Percentiles rank a stretch among this genome's conserved stretches.
phyloP scores from a whole-genome alignment of 2,797 vertebrate genomes.

The Ataeniobius toweri region DNA sequence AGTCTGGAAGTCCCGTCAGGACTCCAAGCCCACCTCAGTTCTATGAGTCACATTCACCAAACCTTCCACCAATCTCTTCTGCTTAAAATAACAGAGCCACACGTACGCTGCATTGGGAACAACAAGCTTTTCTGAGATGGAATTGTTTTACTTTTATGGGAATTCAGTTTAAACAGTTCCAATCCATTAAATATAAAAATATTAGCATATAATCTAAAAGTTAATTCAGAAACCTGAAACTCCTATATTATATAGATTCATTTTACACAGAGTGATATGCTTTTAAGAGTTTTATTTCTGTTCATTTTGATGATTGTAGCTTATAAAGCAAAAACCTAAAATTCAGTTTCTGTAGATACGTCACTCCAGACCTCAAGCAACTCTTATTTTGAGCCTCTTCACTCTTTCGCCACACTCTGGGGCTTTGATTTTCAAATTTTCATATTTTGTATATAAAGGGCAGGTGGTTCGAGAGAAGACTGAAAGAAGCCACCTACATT shows the following conservation, averaged over 20 bases:
- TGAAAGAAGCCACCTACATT: not conserved
- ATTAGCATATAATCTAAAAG: not conserved
- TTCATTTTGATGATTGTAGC: no score
- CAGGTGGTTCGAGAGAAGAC: not conserved
- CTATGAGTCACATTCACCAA: slow-evolving; percentile 50
- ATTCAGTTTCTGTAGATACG: no score
- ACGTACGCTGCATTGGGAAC: slow-evolving; percentile 15
- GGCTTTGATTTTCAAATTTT: not conserved
- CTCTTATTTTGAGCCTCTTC: no score
- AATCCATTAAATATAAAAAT: not conserved
- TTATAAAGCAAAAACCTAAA: no score
- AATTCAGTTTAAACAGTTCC: not conserved
- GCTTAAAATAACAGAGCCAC: slow-evolving; percentile 25
- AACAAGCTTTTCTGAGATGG: slow-evolving; percentile 19
- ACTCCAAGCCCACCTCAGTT: slow-evolving; percentile 26
- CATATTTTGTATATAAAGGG: not conserved
- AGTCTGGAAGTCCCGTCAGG: slow-evolving; percentile 56
- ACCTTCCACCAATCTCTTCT: slow-evolving; percentile 14
- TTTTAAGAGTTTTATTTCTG: no score
- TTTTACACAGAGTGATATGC: not conserved
- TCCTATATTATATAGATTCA: not conserved
- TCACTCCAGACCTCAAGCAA: no score
- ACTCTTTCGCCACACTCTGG: no score
- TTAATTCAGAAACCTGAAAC: not conserved
- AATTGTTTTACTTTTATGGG: not conserved